These are phyloP conservation scores for Catostylus mosaicus DNA, from an alignment of 30 jellyfish, hydroid and myxozoan genomes.

Conservation along the genomic window DNA sequence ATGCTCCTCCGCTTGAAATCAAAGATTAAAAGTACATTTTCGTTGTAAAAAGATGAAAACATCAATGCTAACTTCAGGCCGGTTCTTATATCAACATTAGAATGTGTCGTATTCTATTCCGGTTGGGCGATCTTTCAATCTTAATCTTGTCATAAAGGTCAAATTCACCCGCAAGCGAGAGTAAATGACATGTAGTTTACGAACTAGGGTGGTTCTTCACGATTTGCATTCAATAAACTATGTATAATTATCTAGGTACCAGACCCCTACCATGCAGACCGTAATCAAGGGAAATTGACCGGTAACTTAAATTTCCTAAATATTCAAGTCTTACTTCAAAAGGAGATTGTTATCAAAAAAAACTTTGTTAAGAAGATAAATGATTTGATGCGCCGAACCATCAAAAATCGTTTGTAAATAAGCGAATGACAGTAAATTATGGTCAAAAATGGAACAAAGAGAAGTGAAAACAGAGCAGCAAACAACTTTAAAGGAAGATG, in stretches of 20 bases:
- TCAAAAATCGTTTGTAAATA: no score
- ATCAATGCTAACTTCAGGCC: not conserved
- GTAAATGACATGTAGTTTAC: constrained; percentile 24
- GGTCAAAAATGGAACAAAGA: not conserved
- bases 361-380: no score
- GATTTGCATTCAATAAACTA: not conserved
- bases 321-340: constrained; percentile 1
- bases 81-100: no score
- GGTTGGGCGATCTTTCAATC: constrained; percentile 44
- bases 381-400: no score
- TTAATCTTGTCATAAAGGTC: constrained; percentile 7
- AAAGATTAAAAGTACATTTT: not conserved
- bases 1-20: not conserved
- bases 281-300: not conserved
- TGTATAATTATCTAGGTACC: constrained; percentile 19
- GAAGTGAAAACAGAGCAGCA: not conserved
- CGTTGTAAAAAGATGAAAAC: not conserved
- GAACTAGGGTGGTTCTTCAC: not conserved
- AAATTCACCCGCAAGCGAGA: constrained; percentile 25
- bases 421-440: no score
- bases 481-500: not conserved
- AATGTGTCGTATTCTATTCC: not conserved
- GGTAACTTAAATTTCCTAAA: not conserved
- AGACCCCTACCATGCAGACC: constrained; percentile 21
- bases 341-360: no score